Evolutionary conservation across 2,888 invertebrate species (phyloP), one percentile per base, ranked within the genome.

Genomic region (Dicyrtoma fusca): DNA sequence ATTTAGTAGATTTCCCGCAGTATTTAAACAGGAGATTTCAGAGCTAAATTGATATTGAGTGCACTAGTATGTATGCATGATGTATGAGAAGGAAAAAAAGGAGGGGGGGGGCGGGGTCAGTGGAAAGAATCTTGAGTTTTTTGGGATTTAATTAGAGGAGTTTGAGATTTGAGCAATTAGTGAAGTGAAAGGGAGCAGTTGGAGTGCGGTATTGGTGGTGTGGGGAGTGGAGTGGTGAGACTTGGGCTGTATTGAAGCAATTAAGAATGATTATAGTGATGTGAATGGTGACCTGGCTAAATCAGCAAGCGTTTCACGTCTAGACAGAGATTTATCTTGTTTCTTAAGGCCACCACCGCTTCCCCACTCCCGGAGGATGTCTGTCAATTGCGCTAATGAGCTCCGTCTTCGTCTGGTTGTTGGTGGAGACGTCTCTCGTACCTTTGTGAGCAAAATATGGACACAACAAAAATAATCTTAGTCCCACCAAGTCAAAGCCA

Each of bases 291-390:
- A 92, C 79, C 92, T 89, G 1, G 94, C 94, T 71, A 95, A 86
- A 82, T 94, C 95, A 49, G 94, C 94, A 69, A 95, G 86, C 1
- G 94, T 94, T 84, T 94, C 94, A 62, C 94, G 87, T 1, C 95
- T 88, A 25, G 79, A 78, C 68, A 80, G 74, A 69, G 78, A 78
- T 74, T 80, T 80, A 70, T 80, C 79, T 69, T 80, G 79, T 76
- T 75, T 79, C 72, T 75, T 78, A 75, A 79, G 75, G 75, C 78
- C 78, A 71, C 81, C 81, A 73, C 81, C 80, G 69, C 81, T 81
- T 26, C 94, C 90, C 94, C 93, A 94, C 86, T 94, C 94, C 70
- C 92, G 88, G 61, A 95, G 84, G 72, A 95, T 91, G 83, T 95
- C 95, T 74, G 94, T 94, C 75, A 94, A 86, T 84, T 94, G 94